A percentile compares a stretch with the other conserved stretches of the same genome.
phyloP scores from a whole-genome alignment of 2,888 invertebrate species.

The Syritta pipiens region DNA sequence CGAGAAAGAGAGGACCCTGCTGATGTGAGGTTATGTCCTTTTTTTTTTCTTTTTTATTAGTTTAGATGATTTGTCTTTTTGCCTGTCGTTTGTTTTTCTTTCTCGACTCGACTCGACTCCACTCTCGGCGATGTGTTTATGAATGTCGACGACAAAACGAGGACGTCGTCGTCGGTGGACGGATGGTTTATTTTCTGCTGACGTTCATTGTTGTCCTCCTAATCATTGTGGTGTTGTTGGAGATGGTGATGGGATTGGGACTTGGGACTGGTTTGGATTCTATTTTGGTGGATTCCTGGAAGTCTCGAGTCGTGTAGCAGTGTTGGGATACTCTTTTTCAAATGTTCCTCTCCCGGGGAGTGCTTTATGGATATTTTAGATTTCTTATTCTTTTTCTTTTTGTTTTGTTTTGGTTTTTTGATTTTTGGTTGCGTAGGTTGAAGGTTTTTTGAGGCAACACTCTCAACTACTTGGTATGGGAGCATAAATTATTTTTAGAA shows the following conservation, averaged over 20 bases:
- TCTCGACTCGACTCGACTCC: constrained; percentile 18
- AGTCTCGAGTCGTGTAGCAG: constrained; percentile 24
- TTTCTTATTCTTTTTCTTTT: too few species aligned
- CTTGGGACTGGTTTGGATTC: constrained; percentile 18
- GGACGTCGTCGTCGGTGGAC: constrained; percentile 11
- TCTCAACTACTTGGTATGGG: constrained; percentile 9
- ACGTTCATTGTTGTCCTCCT: neutral
- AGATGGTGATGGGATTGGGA: constrained; percentile 27
- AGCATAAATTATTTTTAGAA: constrained; percentile 28
- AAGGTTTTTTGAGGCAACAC: neutral
- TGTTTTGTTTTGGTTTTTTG: too few species aligned
- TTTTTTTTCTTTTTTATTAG: constrained; percentile 35
- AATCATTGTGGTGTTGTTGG: neutral
- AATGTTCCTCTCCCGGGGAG: constrained; percentile 46
- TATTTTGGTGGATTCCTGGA: constrained; percentile 54
- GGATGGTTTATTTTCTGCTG: neutral
- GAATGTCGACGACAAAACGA: constrained; percentile 13
- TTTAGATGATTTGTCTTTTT: constrained; percentile 34
- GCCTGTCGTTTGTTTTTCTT: constrained; percentile 25
- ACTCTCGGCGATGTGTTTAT: too few species aligned
- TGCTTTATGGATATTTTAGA: constrained; percentile 63
- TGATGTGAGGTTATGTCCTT: constrained; percentile 31
- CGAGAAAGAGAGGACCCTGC: constrained; percentile 35
- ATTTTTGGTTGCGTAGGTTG: constrained; percentile 14
- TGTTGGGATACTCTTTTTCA: constrained; percentile 26